phyloP scores from a whole-genome alignment of 2,113 vertebrate genomes.

The Lichenostomus cassidix region DNA sequence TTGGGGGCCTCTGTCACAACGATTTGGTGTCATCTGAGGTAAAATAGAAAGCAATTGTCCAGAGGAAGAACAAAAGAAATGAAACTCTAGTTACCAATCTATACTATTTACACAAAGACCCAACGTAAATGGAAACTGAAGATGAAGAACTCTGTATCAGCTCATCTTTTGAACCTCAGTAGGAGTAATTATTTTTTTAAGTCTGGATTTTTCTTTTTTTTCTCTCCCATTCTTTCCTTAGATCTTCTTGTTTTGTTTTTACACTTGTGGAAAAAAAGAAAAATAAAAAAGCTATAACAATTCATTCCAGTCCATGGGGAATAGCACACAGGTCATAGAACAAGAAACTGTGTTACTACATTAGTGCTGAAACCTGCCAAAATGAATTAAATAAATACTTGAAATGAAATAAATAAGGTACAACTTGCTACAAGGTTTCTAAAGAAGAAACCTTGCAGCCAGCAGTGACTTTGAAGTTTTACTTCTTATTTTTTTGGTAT shows the following conservation, averaged over 20 bases:
- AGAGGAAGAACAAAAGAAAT: conserved; percentile 29
- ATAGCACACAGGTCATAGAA: conserved; percentile 33
- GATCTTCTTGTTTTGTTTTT: conserved; percentile 35
- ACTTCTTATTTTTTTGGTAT: neutral
- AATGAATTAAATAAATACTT: conserved; percentile 45
- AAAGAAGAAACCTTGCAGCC: conserved; percentile 51
- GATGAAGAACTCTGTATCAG: conserved; percentile 10
- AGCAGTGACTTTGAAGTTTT: conserved; percentile 65
- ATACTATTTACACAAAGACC: conserved; percentile 43
- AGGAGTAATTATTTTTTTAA: conserved; percentile 31
- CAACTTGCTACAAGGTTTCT: conserved; percentile 50
- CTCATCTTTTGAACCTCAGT: conserved; percentile 7
- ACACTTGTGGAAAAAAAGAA: neutral
- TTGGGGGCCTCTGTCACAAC: neutral
- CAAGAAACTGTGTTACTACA: conserved; percentile 19
- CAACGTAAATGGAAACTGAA: neutral
- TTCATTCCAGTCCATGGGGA: conserved; percentile 2
- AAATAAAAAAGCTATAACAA: conserved; percentile 1
- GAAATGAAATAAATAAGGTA: conserved; percentile 64
- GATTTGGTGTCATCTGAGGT: conserved; percentile 35
- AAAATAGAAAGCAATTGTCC: conserved; percentile 32
- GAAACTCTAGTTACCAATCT: neutral
- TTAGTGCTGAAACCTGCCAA: conserved; percentile 61
- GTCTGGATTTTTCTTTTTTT: neutral
- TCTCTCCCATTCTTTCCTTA: conserved; percentile 6